Conservation (phyloP, 2,113 vertebrate genomes). For the Notarius quadriscutis region DNA sequence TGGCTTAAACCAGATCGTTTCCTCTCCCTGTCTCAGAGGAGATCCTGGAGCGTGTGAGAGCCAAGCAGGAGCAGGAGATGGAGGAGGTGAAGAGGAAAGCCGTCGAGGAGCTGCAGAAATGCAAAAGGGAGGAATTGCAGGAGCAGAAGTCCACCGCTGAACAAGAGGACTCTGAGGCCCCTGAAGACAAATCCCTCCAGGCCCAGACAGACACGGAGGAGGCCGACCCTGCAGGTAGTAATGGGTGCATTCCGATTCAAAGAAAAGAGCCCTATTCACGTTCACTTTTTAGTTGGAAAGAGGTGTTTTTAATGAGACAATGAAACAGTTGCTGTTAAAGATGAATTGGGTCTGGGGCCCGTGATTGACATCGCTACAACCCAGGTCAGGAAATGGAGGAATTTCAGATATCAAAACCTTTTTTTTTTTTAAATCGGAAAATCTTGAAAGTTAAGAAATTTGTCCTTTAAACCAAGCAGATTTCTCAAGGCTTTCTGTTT, state of each 20-base stretch:
- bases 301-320: not conserved
- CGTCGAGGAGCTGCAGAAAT: slow-evolving; percentile 61
- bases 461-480: not conserved
- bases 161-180: slow-evolving; percentile 65
- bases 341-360: not conserved
- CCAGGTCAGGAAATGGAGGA: not conserved
- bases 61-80: slow-evolving; percentile 74
- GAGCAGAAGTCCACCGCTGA: slow-evolving; percentile 65
- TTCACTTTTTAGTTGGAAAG: not conserved
- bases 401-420: not conserved
- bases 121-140: slow-evolving; percentile 64
- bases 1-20: not conserved
- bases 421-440: not conserved
- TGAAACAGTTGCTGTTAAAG: not conserved
- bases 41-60: slow-evolving; percentile 80
- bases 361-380: not conserved
- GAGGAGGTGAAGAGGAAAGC: slow-evolving; percentile 75
- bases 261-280: not conserved
- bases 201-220: slow-evolving; percentile 62
- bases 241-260: not conserved
- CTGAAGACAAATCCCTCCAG: slow-evolving; percentile 57
- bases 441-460: not conserved
- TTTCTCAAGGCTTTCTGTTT: not conserved
- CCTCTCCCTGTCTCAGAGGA: slow-evolving; percentile 71
- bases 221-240: slow-evolving; percentile 61